These are phyloP conservation scores for Andricus curvator DNA, from an alignment of 2,888 invertebrate species.

Conservation along the genomic window DNA sequence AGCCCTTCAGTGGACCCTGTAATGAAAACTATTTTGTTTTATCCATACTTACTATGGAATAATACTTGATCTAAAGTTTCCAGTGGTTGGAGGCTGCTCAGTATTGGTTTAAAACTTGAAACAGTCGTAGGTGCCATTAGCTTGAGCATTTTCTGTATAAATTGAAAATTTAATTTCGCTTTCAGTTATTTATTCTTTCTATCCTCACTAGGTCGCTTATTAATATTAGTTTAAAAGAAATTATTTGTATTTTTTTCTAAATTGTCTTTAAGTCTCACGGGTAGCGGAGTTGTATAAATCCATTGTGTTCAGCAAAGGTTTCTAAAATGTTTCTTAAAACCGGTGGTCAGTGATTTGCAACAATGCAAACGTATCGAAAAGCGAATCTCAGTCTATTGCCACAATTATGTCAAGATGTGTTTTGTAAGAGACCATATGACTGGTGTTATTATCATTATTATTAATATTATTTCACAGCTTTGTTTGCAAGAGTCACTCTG, in stretches of 20 bases:
- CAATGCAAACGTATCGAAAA: conserved; percentile 14
- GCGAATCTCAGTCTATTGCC: conserved; percentile 20
- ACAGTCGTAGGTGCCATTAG: conserved; percentile 22
- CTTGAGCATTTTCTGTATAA: conserved; percentile 24
- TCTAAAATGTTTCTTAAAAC: conserved; percentile 12
- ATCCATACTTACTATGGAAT: conserved; percentile 21
- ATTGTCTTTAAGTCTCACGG: conserved; percentile 1
- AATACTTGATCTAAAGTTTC: conserved; percentile 2
- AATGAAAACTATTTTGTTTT: conserved; percentile 52
- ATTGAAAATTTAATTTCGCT: neutral
- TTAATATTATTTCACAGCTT: conserved; percentile 35
- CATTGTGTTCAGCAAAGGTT: conserved; percentile 15
- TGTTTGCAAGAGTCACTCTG: conserved; percentile 33
- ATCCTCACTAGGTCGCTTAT: neutral
- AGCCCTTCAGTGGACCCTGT: conserved; percentile 59
- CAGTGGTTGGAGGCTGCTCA: conserved; percentile 19
- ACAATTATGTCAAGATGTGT: conserved; percentile 17
- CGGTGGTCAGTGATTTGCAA: conserved; percentile 17
- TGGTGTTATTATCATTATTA: conserved; percentile 26
- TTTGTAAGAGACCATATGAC: conserved; percentile 18
- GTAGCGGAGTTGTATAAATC: neutral
- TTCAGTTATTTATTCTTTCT: neutral
- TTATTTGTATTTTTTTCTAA: neutral
- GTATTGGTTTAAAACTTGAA: conserved; percentile 14
- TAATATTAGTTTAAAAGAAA: neutral